A percentile compares a stretch with the other conserved stretches of the same genome.
Conservation (phyloP, 2,113 vertebrate genomes). For the Silurus asotus region DNA sequence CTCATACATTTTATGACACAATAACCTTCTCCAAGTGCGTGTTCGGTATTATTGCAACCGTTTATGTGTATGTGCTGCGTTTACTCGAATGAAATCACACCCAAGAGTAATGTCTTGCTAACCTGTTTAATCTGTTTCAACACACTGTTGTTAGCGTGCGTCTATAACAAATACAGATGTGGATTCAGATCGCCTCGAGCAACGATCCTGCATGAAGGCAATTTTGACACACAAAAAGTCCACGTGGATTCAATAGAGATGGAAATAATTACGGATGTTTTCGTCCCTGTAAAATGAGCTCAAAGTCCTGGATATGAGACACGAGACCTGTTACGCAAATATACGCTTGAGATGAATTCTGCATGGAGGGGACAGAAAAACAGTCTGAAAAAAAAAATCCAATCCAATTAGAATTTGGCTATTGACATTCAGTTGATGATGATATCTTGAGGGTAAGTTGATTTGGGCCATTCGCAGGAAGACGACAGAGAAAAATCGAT, state of each 20-base stretch:
- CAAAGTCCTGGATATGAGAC: neutral
- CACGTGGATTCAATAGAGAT: neutral
- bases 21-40: neutral
- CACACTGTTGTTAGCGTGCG: neutral
- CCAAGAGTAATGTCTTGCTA: neutral
- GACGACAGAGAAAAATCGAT: slow-evolving; percentile 50
- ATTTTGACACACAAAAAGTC: neutral
- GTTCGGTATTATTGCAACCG: neutral
- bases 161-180: neutral
- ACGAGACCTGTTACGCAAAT: neutral
- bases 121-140: neutral
- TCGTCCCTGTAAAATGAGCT: neutral
- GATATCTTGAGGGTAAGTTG: slow-evolving; percentile 34
- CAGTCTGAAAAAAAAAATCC: neutral
- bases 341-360: neutral
- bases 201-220: neutral
- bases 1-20: neutral
- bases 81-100: neutral
- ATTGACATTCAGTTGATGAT: slow-evolving; percentile 46
- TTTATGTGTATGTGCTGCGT: neutral
- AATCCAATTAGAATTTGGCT: slow-evolving; percentile 22
- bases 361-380: neutral
- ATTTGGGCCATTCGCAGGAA: slow-evolving; percentile 35
- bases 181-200: neutral
- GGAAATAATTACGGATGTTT: slow-evolving; percentile 27